Evolutionary conservation across 2,113 vertebrate species (phyloP), one percentile per base, ranked within the genome.

Genomic region (Nothocercus nigrocapillus): DNA sequence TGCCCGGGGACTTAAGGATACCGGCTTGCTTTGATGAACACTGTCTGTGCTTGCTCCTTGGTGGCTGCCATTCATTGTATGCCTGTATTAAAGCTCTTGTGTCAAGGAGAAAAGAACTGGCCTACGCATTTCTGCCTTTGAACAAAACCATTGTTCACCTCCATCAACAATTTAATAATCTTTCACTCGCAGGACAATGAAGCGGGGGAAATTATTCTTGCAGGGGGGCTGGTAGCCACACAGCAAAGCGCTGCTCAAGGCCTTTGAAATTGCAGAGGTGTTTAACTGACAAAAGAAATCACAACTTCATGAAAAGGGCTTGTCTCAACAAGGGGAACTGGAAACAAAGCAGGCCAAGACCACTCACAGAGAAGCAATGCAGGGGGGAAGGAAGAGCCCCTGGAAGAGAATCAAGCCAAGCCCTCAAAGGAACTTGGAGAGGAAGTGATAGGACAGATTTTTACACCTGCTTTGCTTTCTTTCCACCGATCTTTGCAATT

Each of bases 121-220:
- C 62, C 21, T 34, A 76, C 19, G 22, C 49, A 21, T 45, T 72
- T 96, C 91, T 95, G 94, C 91, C 93, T 94, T 88, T 95, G 94
- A 97, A 94, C 90, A 88, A 59, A 95, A 59, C 95, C 82, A 89
- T 95, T 97, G 91, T 91, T 83, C 81, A 32, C 76, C 85, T 83
- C 95, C 95, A 93, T 96, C 95, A 95, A 95, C 94, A 95, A 93
- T 94, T 95, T 95, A 95, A 95, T 96, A 93, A 97, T 88, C 94
- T 94, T 74, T 51, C 85, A 22, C 75, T 7, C 16, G 88, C 82
- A 88, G 95, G 94, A 95, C 95, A 96, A 97, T 96, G 91, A 67
- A 54, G 11, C 6, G 4, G 76, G 91, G 89, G 90, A 95, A 95
- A 91, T 93, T 47, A 59, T 75, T 83, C 76, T 67, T 40, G 94